These are phyloP conservation scores for Eulithis testata DNA, from an alignment of 2,888 invertebrate species.

Conservation along the genomic window DNA sequence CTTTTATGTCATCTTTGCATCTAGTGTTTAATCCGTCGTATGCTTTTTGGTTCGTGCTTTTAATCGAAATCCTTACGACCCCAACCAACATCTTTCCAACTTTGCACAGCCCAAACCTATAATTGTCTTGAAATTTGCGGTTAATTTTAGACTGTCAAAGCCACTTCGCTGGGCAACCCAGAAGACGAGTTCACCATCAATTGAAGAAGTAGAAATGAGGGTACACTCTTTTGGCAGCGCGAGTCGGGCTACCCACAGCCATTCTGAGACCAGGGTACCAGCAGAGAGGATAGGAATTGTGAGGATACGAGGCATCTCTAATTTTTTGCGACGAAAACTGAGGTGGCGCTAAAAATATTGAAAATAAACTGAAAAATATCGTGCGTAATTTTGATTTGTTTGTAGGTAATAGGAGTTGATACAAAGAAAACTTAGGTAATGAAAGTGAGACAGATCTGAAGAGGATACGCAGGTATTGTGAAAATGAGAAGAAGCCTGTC, in stretches of 20 bases:
- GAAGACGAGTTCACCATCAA: conserved; percentile 68
- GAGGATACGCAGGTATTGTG: too few relatives aligned
- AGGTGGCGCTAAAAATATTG: background rate
- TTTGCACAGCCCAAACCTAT: too few relatives aligned
- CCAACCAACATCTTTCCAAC: too few relatives aligned
- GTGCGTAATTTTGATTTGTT: background rate
- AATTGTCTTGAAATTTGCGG: background rate
- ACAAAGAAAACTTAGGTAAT: too few relatives aligned
- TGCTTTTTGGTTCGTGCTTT: too few relatives aligned
- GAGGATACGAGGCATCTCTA: conserved; percentile 45
- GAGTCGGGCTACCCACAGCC: conserved; percentile 43
- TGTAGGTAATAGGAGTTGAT: background rate
- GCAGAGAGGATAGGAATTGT: conserved; percentile 58
- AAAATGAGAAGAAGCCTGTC: too few relatives aligned
- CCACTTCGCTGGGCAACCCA: conserved; percentile 77
- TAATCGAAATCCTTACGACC: too few relatives aligned
- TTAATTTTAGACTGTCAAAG: conserved; percentile 64
- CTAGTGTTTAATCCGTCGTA: too few relatives aligned
- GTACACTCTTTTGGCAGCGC: conserved; percentile 70
- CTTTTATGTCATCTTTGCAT: too few relatives aligned
- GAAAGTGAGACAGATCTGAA: too few relatives aligned
- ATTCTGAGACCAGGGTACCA: conserved; percentile 49
- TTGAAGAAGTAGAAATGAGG: conserved; percentile 70
- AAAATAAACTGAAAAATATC: background rate
- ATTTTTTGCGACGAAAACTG: conserved; percentile 13